A percentile compares a stretch with the other conserved stretches of the same genome.
Evolutionary conservation across 2,888 invertebrate species (phyloP).

Genomic region (Steromphala cineraria): DNA sequence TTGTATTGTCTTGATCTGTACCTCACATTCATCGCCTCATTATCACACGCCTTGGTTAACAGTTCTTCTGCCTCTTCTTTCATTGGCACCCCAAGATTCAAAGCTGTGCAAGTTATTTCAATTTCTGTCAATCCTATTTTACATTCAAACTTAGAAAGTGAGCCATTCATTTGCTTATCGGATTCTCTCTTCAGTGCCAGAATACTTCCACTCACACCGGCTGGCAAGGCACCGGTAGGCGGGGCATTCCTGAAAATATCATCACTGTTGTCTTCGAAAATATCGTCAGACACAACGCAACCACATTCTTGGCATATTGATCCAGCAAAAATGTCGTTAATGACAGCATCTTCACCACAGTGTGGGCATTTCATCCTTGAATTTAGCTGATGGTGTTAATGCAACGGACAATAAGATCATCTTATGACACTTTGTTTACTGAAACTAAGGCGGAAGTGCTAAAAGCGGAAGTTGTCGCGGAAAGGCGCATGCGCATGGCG

Average conservation of each 20-base stretch:
- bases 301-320: not conserved
- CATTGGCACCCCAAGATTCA: not conserved
- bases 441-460: not conserved
- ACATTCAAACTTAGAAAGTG: not conserved
- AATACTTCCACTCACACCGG: not conserved
- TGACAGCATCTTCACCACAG: constrained; percentile 7
- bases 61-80: not conserved
- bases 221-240: not conserved
- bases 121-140: not conserved
- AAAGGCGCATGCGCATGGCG: not conserved
- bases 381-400: too few species aligned
- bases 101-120: not conserved
- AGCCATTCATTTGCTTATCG: not conserved
- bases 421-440: not conserved
- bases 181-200: not conserved
- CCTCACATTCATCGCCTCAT: not conserved
- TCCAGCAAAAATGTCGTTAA: not conserved
- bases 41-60: not conserved
- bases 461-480: not conserved
- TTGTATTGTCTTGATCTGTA: not conserved
- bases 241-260: not conserved
- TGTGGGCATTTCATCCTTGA: not conserved
- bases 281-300: constrained; percentile 2
- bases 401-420: not conserved
- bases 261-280: not conserved